Base-by-base conservation (phyloP, 2,797 vertebrate species). In the Cichlasoma orientale region DNA sequence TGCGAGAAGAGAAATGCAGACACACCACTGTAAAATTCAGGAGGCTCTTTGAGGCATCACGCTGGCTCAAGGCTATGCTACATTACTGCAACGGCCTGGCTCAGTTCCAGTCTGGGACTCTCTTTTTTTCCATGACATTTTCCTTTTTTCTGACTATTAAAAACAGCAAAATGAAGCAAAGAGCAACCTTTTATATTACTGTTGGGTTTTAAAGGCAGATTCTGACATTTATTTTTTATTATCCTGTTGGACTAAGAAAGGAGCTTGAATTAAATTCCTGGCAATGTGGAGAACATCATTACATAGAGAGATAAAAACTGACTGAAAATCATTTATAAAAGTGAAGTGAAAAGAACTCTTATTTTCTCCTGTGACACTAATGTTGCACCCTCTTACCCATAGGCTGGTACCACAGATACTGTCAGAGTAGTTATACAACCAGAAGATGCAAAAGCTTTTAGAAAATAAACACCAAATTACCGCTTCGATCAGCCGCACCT, bases 401-500 rank as follows among this genome's bases (percentile, higher is more conserved):
- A 66, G 23, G 23, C 38, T 50, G 10, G 41, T 1, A 50, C 2
- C 61, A 68, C 6, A 50, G 25, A 31, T 68, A n/a, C 5, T 68
- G 41, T 50, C 29, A 29, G 27, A 50, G 21, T 63, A 44, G 61
- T 50, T 68, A 27, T 13, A 47, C 44, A 47, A 18, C 16, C 6
- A 47, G 16, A 50, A 50, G 3, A 50, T 29, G 11, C 47, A 50
- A 1, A 56, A 44, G 23, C 31, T 47, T 55, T 21, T 19, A 69
- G 31, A 52, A 19, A 47, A 31, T n/a, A 3, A 70, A 29, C 19
- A 47, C 31, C 36, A 56, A 29, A 61, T 92, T 89, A 97, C 97
- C 98, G 4, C 98, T 99, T 84, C 98, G 94, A 90, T 99, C 98
- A 1, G 98, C 98, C 1, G 97, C 97, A 0, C 98, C 98, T 19